phyloP scores from a whole-genome alignment of 2,888 invertebrate genomes.

The Exocentrus adspersus region DNA sequence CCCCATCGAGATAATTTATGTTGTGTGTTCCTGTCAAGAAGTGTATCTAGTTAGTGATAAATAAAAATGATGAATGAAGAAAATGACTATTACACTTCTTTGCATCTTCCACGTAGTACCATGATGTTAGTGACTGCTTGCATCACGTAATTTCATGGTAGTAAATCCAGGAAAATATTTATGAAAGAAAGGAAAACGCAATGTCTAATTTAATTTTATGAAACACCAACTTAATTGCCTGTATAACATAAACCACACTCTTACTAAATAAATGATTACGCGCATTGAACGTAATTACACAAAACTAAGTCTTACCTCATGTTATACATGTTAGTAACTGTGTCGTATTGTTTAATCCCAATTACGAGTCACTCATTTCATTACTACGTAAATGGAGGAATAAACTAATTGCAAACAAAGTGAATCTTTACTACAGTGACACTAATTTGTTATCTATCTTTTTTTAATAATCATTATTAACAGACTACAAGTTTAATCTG shows the following conservation, averaged over 20 bases:
- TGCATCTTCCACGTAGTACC: no score
- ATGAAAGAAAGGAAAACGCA: neutral
- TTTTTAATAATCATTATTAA: no score
- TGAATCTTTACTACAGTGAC: no score
- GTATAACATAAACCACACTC: slow-evolving; percentile 13
- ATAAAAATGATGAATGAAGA: no score
- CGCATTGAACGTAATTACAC: slow-evolving; percentile 5
- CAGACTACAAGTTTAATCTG: no score
- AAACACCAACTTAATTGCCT: slow-evolving; percentile 8
- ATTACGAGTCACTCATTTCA: slow-evolving; percentile 10
- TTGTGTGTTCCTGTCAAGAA: no score
- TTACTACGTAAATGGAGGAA: slow-evolving; percentile 4
- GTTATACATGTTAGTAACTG: neutral
- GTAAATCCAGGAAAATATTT: neutral
- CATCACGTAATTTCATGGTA: neutral
- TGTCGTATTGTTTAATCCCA: slow-evolving; percentile 8
- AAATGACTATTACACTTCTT: no score
- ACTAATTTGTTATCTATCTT: no score
- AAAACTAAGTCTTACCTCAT: slow-evolving; percentile 15
- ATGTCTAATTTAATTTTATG: neutral
- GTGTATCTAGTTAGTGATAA: no score
- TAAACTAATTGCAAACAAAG: no score
- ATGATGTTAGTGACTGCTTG: no score
- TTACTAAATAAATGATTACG: slow-evolving; percentile 4
- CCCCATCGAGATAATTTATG: no score